Conservation (phyloP, 1,140 invertebrate species). For the Laupala kohalensis region DNA sequence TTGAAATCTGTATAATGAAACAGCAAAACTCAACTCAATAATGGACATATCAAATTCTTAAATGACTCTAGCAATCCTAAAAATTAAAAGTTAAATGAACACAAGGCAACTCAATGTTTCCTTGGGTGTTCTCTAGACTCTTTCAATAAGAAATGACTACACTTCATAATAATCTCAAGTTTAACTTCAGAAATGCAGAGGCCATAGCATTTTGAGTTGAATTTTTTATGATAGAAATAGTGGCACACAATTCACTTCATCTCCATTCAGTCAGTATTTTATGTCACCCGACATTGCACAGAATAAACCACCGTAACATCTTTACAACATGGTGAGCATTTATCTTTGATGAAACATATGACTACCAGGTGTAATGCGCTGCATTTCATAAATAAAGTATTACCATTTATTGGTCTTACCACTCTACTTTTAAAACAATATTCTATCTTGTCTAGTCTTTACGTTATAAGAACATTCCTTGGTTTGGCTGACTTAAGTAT, state of each 20-base stretch:
- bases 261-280: background rate
- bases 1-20: conserved; percentile 12
- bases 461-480: background rate
- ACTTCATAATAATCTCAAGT: background rate
- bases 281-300: background rate
- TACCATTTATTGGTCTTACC: background rate
- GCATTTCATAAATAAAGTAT: background rate
- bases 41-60: conserved; percentile 1
- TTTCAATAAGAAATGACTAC: background rate
- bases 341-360: background rate
- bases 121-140: conserved; percentile 2
- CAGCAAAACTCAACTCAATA: conserved; percentile 8
- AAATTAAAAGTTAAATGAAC: conserved; percentile 11
- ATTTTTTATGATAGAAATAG: background rate
- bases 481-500: background rate
- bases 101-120: conserved; percentile 14
- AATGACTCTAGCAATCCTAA: conserved; percentile 10
- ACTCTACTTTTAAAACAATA: background rate
- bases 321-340: background rate
- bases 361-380: background rate
- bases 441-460: background rate
- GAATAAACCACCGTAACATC: background rate
- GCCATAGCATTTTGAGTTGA: background rate
- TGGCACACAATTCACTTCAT: background rate
- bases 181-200: background rate